Evolutionary conservation across 2,797 vertebrate species (phyloP).

Genomic region (Anguilla marmorata): DNA sequence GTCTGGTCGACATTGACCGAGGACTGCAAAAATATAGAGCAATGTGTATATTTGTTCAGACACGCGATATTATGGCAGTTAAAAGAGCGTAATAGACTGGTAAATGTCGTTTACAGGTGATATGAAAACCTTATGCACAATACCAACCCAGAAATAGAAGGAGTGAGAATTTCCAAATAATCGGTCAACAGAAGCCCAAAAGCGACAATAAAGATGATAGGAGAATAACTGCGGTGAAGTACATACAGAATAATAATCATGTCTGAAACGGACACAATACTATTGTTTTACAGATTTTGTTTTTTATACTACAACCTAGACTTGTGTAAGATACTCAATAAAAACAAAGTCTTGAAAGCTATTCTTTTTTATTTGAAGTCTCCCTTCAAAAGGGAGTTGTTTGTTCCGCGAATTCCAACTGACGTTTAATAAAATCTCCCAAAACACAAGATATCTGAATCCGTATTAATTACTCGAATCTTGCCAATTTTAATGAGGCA

Average conservation of each 20-base stretch:
- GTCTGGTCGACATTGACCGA: not conserved
- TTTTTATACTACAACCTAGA: not conserved
- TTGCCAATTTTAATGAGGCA: not conserved
- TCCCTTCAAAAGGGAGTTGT: not conserved
- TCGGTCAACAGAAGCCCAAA: not conserved
- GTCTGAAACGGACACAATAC: not conserved
- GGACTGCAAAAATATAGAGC: not conserved
- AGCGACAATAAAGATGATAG: not conserved
- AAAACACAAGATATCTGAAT: not conserved
- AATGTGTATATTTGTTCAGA: not conserved
- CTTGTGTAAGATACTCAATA: not conserved
- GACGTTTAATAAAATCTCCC: not conserved
- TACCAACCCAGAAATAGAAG: not conserved
- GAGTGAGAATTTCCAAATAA: not conserved
- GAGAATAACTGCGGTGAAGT: not conserved
- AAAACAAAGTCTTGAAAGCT: not conserved
- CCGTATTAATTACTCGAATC: not conserved
- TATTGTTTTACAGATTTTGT: not conserved
- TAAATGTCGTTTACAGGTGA: not conserved
- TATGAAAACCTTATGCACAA: not conserved
- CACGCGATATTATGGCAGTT: not conserved
- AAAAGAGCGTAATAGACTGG: not conserved
- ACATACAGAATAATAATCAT: not conserved
- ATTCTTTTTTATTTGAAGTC: not conserved
- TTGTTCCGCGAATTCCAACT: not conserved